phyloP scores from a whole-genome alignment of 2,113 vertebrate genomes.

The Peromyscus californicus region DNA sequence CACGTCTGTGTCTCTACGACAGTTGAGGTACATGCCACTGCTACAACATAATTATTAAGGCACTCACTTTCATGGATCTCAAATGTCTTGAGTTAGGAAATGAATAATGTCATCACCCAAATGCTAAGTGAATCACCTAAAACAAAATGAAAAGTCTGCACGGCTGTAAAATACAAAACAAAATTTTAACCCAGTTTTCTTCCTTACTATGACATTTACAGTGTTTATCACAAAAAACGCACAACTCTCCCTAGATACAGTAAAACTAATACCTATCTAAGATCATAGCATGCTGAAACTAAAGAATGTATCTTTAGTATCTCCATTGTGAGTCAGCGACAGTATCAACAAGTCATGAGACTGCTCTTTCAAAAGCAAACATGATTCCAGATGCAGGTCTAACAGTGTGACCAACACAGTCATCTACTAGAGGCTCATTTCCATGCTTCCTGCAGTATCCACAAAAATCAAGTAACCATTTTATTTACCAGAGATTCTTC shows the following conservation, averaged over 20 bases:
- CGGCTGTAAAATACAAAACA: slow-evolving; percentile 43
- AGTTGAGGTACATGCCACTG: not conserved
- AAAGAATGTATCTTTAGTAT: not conserved
- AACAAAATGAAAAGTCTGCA: not conserved
- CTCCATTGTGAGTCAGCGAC: slow-evolving; percentile 23
- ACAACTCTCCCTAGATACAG: slow-evolving; percentile 31
- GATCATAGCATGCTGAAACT: not conserved
- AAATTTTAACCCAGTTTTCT: slow-evolving; percentile 44
- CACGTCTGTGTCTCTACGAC: not conserved
- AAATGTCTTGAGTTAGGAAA: slow-evolving; percentile 4
- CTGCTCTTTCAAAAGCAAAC: not conserved
- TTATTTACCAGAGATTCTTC: slow-evolving; percentile 4
- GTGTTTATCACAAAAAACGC: not conserved
- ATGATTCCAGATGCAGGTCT: slow-evolving; percentile 38
- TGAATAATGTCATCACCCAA: not conserved
- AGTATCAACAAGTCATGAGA: slow-evolving; percentile 48
- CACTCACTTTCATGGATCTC: not conserved
- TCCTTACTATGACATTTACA: not conserved
- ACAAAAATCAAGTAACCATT: slow-evolving; percentile 42
- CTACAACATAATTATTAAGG: not conserved
- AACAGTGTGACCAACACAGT: slow-evolving; percentile 19
- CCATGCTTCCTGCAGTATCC: not conserved
- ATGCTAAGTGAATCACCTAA: not conserved
- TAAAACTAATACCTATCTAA: slow-evolving; percentile 12
- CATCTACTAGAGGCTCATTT: slow-evolving; percentile 29